A percentile compares a stretch with the other conserved stretches of the same genome.
phyloP scores from a whole-genome alignment of 2,797 vertebrate species.

The Rhynchonycteris naso region DNA sequence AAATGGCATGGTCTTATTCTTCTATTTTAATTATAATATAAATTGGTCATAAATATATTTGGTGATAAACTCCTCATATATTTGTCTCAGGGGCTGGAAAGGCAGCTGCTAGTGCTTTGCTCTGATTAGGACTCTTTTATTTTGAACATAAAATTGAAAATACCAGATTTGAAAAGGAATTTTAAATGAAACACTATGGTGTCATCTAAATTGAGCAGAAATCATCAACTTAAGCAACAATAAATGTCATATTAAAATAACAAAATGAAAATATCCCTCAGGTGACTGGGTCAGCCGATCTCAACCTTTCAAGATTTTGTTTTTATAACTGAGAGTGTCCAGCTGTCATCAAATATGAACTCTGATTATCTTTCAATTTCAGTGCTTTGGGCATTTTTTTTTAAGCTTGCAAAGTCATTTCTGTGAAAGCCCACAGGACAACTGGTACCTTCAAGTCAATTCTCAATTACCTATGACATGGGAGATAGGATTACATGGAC shows the following conservation, averaged over 20 bases:
- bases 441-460: constrained; percentile 41
- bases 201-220: not conserved
- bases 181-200: not conserved
- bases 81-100: not conserved
- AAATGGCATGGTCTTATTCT: not conserved
- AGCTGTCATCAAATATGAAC: constrained; percentile 47
- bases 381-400: not conserved
- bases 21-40: constrained; percentile 11
- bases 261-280: not conserved
- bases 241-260: not conserved
- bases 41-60: not conserved
- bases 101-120: not conserved
- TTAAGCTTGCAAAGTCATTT: constrained; percentile 21
- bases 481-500: not conserved
- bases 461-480: constrained; percentile 17
- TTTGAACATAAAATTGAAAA: constrained; percentile 16
- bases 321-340: not conserved
- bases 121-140: not conserved
- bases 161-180: not conserved
- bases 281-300: not conserved
- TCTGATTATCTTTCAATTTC: constrained; percentile 55
- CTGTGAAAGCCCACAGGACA: constrained; percentile 1
- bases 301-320: not conserved
- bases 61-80: not conserved
- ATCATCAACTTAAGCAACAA: not conserved